Base-by-base conservation (phyloP, 2,113 vertebrate species). In the Steatornis caripensis region DNA sequence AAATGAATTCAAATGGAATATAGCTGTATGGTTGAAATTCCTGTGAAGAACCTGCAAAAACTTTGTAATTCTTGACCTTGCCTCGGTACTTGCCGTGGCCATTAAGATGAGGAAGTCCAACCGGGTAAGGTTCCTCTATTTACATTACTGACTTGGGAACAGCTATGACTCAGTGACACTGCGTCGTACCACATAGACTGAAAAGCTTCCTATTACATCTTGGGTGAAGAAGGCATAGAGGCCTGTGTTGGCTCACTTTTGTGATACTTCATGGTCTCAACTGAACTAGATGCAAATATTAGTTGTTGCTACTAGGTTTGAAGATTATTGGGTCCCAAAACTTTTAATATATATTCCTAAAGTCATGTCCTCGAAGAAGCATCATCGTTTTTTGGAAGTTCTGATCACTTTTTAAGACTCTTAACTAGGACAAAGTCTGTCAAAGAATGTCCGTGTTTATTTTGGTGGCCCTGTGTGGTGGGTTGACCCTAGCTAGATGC, bases 121-220 rank as follows among this genome's bases (percentile, higher is more conserved):
- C 11, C 41, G 58, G 16, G 14, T 41, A 1, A 68, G 17, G 39
- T 12, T 87, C 10, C 17, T 75, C n/a, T n/a, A n/a, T n/a, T n/a
- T n/a, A n/a, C n/a, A n/a, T n/a, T n/a, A n/a, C n/a, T n/a, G n/a
- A n/a, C n/a, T n/a, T n/a, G n/a, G n/a, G n/a, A n/a, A n/a, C n/a
- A n/a, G 51, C 37, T 79, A 6, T 55, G 65, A 21, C 24, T 74
- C 7, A n/a, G 17, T 7, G 58, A 78, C 49, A 4, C 34, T 65
- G 20, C 23, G 11, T 45, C 19, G 34, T 53, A 5, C 4, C 6
- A 10, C 21, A 3, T 5, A 11, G 23, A 22, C 27, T 3, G 10
- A 58, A 64, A 65, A 37, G 0, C 11, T 11, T 26, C 45, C 27
- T 7, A 0, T 13, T 23, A 5, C 18, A 15, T 14, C 9, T 43